Conservation (phyloP, 2,888 invertebrate species). For the Lacanobia wlatinum region DNA sequence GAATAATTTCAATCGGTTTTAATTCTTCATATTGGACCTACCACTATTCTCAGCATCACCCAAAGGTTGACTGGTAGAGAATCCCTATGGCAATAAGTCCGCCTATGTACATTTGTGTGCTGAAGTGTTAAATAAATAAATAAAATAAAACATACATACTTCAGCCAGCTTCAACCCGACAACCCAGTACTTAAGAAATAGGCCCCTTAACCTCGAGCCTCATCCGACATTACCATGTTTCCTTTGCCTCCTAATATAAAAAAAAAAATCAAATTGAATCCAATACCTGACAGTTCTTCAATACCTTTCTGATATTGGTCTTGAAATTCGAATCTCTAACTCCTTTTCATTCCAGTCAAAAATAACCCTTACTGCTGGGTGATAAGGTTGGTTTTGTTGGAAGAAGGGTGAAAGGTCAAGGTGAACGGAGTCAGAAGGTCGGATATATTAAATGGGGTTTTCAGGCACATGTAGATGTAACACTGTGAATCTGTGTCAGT, state of each 20-base stretch:
- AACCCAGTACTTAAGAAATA: background rate
- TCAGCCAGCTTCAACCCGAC: background rate
- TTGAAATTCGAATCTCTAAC: conserved; percentile 55
- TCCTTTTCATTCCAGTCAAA: conserved; percentile 5
- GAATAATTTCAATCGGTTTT: too few species aligned
- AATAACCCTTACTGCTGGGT: conserved; percentile 11
- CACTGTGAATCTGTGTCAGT: conserved; percentile 6
- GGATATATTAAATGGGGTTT: conserved; percentile 52
- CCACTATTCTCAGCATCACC: too few species aligned
- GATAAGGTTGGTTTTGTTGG: background rate
- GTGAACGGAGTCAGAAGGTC: conserved; percentile 36
- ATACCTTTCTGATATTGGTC: conserved; percentile 65
- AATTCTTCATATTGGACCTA: too few species aligned
- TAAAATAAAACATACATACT: too few species aligned
- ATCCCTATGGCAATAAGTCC: too few species aligned
- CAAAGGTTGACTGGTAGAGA: too few species aligned
- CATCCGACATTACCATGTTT: background rate
- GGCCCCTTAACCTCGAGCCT: background rate
- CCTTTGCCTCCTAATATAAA: conserved; percentile 26
- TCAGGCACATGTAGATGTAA: conserved; percentile 26
- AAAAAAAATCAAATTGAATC: conserved; percentile 62
- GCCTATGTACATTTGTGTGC: too few species aligned
- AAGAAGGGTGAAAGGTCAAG: conserved; percentile 47
- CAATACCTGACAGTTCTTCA: conserved; percentile 67
- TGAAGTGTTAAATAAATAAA: too few species aligned